Percentiles rank a stretch among this genome's conserved stretches.
phyloP scores from a whole-genome alignment of 2,888 invertebrate species.

The Anagyrus pseudococci region DNA sequence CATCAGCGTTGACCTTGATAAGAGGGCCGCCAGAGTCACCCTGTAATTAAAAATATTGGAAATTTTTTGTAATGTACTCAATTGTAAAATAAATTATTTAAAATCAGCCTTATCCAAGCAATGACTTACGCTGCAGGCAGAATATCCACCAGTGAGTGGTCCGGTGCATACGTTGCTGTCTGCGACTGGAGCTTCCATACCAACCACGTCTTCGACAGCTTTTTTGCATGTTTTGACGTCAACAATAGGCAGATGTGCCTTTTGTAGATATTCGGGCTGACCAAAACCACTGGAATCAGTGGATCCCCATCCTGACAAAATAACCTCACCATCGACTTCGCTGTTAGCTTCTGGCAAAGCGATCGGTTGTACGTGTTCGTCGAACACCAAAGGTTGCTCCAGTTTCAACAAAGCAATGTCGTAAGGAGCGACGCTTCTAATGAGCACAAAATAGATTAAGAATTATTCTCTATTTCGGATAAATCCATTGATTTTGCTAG shows the following conservation, averaged over 20 bases:
- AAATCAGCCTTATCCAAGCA: background rate
- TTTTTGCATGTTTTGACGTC: conserved; percentile 44
- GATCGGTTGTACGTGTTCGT: conserved; percentile 55
- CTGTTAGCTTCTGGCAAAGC: conserved; percentile 52
- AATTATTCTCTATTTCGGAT: too few relatives aligned
- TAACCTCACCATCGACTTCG: conserved; percentile 50
- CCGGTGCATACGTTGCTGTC: conserved; percentile 50
- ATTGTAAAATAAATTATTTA: background rate
- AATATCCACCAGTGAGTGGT: conserved; percentile 40
- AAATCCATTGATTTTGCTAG: background rate
- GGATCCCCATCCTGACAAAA: conserved; percentile 65
- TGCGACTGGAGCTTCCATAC: conserved; percentile 45
- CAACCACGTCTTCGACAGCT: conserved; percentile 43
- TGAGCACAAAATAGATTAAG: too few relatives aligned
- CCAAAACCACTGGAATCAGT: conserved; percentile 42
- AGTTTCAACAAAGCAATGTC: conserved; percentile 65
- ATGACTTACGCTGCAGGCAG: conserved; percentile 48
- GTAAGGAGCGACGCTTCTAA: conserved; percentile 58
- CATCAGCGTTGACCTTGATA: conserved; percentile 63
- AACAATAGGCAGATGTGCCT: conserved; percentile 48
- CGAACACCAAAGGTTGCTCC: conserved; percentile 49
- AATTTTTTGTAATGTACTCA: conserved; percentile 29
- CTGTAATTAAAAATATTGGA: conserved; percentile 50
- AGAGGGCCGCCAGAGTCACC: conserved; percentile 67
- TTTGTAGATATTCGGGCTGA: conserved; percentile 52